These are phyloP conservation scores for Ochotona curzoniae DNA, from an alignment of 2,113 vertebrate genomes.

Conservation along the genomic window DNA sequence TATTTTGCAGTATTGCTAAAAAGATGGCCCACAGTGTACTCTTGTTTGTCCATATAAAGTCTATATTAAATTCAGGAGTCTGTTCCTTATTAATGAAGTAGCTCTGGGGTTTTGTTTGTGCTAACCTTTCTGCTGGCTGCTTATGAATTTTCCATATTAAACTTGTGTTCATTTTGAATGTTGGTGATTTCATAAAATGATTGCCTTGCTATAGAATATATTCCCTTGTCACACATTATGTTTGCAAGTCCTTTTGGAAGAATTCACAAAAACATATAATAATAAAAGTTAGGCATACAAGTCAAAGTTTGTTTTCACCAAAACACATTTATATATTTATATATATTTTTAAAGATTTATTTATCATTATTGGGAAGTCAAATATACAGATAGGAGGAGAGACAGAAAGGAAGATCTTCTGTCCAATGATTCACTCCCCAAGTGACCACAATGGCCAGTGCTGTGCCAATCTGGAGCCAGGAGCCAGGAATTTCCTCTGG, in stretches of 20 bases:
- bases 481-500: no score
- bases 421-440: no score
- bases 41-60: not conserved
- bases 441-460: no score
- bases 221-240: not conserved
- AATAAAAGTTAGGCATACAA: no score
- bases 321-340: no score
- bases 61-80: not conserved
- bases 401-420: no score
- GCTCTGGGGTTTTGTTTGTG: not conserved
- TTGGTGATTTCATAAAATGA: not conserved
- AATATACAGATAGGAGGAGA: no score
- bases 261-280: not conserved
- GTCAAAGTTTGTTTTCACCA: no score
- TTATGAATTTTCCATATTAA: not conserved
- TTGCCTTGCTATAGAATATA: not conserved
- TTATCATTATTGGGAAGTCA: no score
- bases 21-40: not conserved
- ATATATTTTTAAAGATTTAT: no score
- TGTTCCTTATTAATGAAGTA: slow-evolving; percentile 50
- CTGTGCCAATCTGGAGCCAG: no score
- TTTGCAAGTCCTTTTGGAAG: not conserved
- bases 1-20: not conserved
- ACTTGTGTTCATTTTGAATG: not conserved
- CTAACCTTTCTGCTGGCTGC: not conserved